Conservation (phyloP, 2,113 vertebrate species). For the Lepidothrix coronata region DNA sequence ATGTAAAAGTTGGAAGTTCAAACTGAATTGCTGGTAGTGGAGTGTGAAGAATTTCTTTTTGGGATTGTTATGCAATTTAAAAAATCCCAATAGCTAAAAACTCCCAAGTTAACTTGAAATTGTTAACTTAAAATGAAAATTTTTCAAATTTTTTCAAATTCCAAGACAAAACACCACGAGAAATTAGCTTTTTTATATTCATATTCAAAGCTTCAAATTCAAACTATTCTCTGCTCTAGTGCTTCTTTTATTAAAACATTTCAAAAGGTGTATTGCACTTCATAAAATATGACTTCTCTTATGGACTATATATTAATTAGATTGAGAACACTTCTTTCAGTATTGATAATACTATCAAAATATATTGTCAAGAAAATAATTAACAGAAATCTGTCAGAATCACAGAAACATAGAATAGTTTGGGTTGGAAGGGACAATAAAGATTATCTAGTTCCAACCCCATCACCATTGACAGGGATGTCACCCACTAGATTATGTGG, state of each 20-base stretch:
- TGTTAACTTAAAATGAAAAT: background rate
- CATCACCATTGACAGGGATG: background rate
- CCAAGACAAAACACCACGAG: background rate
- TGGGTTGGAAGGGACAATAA: background rate
- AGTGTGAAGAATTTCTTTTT: background rate
- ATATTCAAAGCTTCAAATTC: background rate
- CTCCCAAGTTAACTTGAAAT: too few species aligned
- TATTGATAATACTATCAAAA: background rate
- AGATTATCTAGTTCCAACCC: background rate
- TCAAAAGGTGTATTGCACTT: background rate
- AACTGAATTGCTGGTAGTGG: background rate
- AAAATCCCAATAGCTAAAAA: background rate
- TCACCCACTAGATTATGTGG: background rate
- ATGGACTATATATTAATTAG: background rate
- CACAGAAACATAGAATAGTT: background rate
- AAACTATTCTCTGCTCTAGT: background rate
- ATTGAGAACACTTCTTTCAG: background rate
- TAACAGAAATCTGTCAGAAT: background rate
- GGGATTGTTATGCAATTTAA: background rate
- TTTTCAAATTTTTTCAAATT: background rate
- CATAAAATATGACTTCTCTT: background rate
- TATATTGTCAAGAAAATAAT: background rate
- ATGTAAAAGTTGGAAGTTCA: background rate
- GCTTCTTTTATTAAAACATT: background rate
- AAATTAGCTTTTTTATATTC: background rate